Conservation (phyloP, 2,113 vertebrate genomes). For the Toxotes jaculatrix region DNA sequence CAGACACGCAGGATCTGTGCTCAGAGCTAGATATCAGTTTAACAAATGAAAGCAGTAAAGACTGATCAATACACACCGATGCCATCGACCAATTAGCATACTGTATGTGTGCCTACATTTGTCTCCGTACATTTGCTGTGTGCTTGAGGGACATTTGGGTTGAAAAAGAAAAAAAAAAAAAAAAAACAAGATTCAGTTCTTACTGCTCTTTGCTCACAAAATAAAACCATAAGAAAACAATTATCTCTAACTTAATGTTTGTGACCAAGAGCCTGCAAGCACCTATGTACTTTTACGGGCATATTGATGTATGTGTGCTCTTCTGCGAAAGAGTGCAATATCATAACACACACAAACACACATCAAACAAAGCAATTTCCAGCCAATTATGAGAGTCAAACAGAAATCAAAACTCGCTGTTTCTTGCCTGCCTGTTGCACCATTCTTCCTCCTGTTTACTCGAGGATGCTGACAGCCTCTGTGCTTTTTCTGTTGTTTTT, state of each 20-base stretch:
- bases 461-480: neutral
- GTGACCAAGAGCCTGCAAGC: neutral
- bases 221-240: neutral
- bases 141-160: neutral
- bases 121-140: neutral
- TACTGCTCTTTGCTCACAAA: neutral
- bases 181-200: neutral
- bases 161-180: neutral
- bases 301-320: neutral
- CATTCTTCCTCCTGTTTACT: constrained; percentile 13
- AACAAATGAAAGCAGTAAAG: constrained; percentile 15
- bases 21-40: neutral
- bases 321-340: neutral
- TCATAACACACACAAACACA: neutral
- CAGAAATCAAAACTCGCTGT: constrained; percentile 52
- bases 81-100: neutral
- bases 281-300: no score
- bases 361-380: constrained; percentile 43
- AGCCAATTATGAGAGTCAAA: constrained; percentile 37
- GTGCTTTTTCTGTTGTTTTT: neutral
- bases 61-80: constrained; percentile 11
- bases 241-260: no score
- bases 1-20: neutral
- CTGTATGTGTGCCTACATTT: neutral
- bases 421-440: constrained; percentile 20